Conservation (phyloP, 2,888 invertebrate species). For the Mimumesa dahlbomi region DNA sequence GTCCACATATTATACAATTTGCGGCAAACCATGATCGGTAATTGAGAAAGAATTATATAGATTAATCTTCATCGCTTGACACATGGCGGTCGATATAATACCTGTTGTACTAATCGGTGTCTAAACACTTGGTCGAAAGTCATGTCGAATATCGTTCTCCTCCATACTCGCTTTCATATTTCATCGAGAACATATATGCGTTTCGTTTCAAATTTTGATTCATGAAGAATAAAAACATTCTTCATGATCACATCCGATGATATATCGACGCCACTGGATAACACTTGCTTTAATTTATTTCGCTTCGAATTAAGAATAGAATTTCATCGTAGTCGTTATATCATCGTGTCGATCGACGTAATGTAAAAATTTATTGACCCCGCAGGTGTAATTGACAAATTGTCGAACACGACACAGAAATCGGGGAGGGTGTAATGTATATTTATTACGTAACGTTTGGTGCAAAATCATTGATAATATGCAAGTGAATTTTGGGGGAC, state of each 20-base stretch:
- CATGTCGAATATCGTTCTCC: background rate
- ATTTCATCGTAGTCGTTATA: conserved; percentile 2
- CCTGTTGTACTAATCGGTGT: background rate
- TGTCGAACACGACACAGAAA: too few species aligned
- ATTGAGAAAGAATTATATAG: conserved; percentile 30
- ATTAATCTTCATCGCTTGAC: conserved; percentile 34
- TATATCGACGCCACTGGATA: background rate
- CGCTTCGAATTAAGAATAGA: background rate
- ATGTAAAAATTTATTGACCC: too few species aligned
- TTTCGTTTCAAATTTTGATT: background rate
- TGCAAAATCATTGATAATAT: too few species aligned
- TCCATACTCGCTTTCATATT: background rate
- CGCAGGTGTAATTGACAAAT: too few species aligned
- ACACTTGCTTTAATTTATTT: background rate
- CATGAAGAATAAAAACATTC: background rate
- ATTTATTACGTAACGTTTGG: too few species aligned
- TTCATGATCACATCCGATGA: background rate
- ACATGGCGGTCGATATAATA: background rate
- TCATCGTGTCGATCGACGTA: too few species aligned
- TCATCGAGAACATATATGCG: background rate
- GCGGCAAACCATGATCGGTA: conserved; percentile 14
- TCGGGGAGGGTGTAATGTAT: too few species aligned
- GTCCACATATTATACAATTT: conserved; percentile 46
- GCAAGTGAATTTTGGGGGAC: too few species aligned
- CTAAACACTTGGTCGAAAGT: conserved; percentile 12